These are phyloP conservation scores for Platerodrilus igneus DNA, from an alignment of 2,888 invertebrate species.

Conservation along the genomic window DNA sequence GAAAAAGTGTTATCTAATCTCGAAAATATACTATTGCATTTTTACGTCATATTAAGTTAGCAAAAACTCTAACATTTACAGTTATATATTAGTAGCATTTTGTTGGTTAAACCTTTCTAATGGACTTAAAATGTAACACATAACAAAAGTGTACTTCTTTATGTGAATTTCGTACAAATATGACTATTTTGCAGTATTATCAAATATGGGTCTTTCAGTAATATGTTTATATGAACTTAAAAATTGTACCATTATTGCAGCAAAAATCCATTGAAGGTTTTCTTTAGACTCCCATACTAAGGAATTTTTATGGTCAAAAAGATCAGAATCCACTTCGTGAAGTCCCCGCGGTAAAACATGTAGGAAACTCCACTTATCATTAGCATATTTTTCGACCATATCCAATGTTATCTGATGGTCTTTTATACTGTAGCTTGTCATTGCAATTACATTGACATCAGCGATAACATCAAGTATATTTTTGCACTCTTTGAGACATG, in stretches of 20 bases:
- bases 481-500: slow-evolving; percentile 16
- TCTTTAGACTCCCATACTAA: slow-evolving; percentile 18
- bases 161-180: too few species aligned
- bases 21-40: too few species aligned
- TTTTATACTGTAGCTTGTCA: slow-evolving; percentile 8
- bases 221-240: slow-evolving; percentile 12
- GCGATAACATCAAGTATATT: slow-evolving; percentile 2
- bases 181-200: too few species aligned
- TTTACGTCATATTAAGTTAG: too few species aligned
- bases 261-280: slow-evolving; percentile 21
- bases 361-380: slow-evolving; percentile 19
- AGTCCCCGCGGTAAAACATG: slow-evolving; percentile 14
- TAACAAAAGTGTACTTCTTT: too few species aligned
- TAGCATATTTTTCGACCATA: slow-evolving; percentile 14
- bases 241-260: slow-evolving; percentile 18
- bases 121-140: too few species aligned
- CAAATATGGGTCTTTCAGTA: slow-evolving; percentile 15
- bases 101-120: too few species aligned
- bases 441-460: slow-evolving; percentile 14
- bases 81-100: too few species aligned
- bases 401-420: slow-evolving; percentile 8
- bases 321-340: slow-evolving; percentile 13
- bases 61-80: too few species aligned
- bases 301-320: slow-evolving; percentile 17
- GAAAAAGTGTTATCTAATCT: too few species aligned